Evolutionary conservation across 1,140 invertebrate species (phyloP), one percentile per base, ranked within the genome.

Genomic region (Cryptotermes secundus): DNA sequence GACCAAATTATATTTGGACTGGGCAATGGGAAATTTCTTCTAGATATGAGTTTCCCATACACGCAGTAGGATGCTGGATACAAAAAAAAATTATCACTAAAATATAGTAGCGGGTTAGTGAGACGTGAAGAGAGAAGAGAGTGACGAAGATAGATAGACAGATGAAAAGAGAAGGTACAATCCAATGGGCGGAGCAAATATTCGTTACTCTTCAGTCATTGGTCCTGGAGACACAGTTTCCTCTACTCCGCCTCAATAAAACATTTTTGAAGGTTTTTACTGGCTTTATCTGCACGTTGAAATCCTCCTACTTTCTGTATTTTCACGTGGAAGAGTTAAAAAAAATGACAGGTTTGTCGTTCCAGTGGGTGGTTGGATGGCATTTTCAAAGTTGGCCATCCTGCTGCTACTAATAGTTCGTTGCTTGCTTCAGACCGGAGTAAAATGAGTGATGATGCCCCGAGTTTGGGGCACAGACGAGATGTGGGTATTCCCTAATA

Each of bases 241-340:
- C 79, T 16, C 80, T 36, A 81, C 80, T 81, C 80, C 80, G n/a
- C 80, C 80, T 81, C 80, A 45, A 81, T 45, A 45, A 36, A 81
- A 81, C 80, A 81, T 81, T 81, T 81, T 81, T 81, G 35, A 81
- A 34, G 35, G 34, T 81, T 81, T 81, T 81, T 81, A 81, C 80
- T 81, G 80, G 80, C 42, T 19, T 81, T 81, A 81, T 81, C 80
- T 45, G 9, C 22, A 81, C 35, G 24, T 35, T 81, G 24, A 45
- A 81, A 81, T 26, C 80, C 80, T 81, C 80, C 80, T 45, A 38
- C 80, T 45, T 72, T 72, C 59, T 72, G 59, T 72, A 72, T 72
- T 72, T 72, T 72, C 59, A 72, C 59, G 59, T 72, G 59, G 10
- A 72, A 72, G 59, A 72, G n/a, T 72, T 72, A 72, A 72, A 72